These are phyloP conservation scores for Triplophysa dalaica DNA, from an alignment of 2,113 vertebrate genomes.

Conservation along the genomic window DNA sequence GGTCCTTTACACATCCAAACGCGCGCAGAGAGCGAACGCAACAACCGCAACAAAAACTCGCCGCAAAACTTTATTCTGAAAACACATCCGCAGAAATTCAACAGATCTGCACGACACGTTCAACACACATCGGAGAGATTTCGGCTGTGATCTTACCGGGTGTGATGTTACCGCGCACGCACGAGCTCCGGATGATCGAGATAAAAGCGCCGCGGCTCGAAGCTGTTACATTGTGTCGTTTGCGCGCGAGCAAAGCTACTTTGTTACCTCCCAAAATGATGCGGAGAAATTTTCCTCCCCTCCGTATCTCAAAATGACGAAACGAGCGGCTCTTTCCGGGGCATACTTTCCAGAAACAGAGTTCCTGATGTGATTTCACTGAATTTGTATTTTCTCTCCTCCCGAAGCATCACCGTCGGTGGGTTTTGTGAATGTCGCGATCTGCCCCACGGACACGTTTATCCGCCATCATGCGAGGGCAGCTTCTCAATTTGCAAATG, in stretches of 20 bases:
- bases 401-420: neutral
- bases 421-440: neutral
- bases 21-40: neutral
- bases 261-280: conserved; percentile 74
- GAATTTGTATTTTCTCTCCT: neutral
- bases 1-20: neutral
- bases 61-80: conserved; percentile 67
- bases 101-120: conserved; percentile 39
- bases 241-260: conserved; percentile 25
- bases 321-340: conserved; percentile 28
- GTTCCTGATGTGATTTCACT: neutral
- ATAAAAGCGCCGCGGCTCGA: conserved; percentile 6
- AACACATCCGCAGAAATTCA: conserved; percentile 39
- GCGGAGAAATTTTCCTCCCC: conserved; percentile 64
- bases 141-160: neutral
- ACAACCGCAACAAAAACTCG: conserved; percentile 25
- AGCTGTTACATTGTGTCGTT: conserved; percentile 29
- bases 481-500: conserved; percentile 35
- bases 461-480: conserved; percentile 46
- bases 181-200: conserved; percentile 21
- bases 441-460: conserved; percentile 35
- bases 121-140: conserved; percentile 5
- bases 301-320: conserved; percentile 40
- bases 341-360: conserved; percentile 3
- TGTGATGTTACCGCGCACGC: conserved; percentile 11